Evolutionary conservation across 1,140 invertebrate species (phyloP).

Genomic region (Proctacanthus coquilletti): DNA sequence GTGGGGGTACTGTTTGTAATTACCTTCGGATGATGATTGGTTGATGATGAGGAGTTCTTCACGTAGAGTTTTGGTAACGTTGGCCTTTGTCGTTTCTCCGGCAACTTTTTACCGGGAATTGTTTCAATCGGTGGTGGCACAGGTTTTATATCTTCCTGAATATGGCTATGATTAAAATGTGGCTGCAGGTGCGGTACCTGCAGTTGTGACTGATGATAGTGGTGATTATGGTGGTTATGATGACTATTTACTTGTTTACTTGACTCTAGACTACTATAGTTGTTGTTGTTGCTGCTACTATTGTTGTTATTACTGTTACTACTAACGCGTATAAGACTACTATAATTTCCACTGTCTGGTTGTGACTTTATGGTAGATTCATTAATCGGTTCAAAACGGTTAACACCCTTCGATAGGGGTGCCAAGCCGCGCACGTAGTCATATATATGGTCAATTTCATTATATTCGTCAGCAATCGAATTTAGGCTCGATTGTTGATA

Average conservation of each 20-base stretch:
- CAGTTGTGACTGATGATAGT: constrained; percentile 12
- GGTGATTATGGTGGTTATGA: constrained; percentile 4
- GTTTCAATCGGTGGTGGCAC: constrained; percentile 82
- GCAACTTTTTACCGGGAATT: constrained; percentile 65
- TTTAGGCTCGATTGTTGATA: constrained; percentile 24
- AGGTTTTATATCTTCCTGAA: constrained; percentile 47
- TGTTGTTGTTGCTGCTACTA: constrained; percentile 12
- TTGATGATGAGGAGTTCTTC: constrained; percentile 41
- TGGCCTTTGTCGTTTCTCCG: constrained; percentile 38
- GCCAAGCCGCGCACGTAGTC: constrained; percentile 86
- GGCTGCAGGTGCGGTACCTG: constrained; percentile 18
- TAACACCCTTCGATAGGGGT: constrained; percentile 66
- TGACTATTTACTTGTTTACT: constrained; percentile 20
- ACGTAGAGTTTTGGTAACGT: constrained; percentile 58
- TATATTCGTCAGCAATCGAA: constrained; percentile 65
- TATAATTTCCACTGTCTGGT: constrained; percentile 25
- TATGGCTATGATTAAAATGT: constrained; percentile 37
- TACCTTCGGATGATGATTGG: constrained; percentile 5
- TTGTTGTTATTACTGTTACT: constrained; percentile 8
- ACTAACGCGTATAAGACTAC: constrained; percentile 20
- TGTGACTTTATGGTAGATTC: constrained; percentile 27
- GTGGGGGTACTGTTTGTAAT: constrained; percentile 11
- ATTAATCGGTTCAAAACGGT: constrained; percentile 35
- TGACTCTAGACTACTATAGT: constrained; percentile 26
- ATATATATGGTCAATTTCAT: constrained; percentile 94